Conservation (phyloP, 2,113 vertebrate genomes). For the Camelus bactrianus region DNA sequence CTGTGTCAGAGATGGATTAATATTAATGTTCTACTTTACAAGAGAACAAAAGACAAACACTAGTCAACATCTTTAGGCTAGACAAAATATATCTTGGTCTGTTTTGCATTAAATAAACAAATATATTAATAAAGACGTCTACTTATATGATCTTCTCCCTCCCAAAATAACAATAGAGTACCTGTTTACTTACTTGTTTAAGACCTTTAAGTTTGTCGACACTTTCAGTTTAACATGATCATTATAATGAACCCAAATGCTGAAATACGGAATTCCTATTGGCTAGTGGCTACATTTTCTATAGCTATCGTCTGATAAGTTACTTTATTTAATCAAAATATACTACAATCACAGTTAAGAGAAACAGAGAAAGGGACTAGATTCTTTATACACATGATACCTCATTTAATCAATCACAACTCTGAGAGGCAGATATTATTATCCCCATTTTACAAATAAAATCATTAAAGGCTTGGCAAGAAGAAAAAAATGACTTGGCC, state of each 20-base stretch:
- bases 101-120: slow-evolving; percentile 45
- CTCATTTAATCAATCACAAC: slow-evolving; percentile 27
- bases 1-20: neutral
- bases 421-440: neutral
- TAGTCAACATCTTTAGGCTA: neutral
- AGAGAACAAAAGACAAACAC: slow-evolving; percentile 5
- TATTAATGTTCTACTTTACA: neutral
- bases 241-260: neutral
- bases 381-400: neutral
- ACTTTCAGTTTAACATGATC: neutral
- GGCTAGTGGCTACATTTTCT: neutral
- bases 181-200: neutral
- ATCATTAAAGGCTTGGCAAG: neutral
- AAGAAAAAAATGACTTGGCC: neutral
- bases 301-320: neutral
- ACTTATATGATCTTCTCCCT: neutral
- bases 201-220: neutral
- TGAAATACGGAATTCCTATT: neutral
- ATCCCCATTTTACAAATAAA: neutral
- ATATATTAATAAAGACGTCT: neutral
- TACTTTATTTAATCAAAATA: slow-evolving; percentile 44
- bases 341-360: neutral
- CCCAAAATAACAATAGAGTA: neutral
- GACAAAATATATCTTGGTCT: neutral
- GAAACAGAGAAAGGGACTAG: neutral